Conservation (phyloP, 2,888 invertebrate genomes). For the Coleophora flavipennella region DNA sequence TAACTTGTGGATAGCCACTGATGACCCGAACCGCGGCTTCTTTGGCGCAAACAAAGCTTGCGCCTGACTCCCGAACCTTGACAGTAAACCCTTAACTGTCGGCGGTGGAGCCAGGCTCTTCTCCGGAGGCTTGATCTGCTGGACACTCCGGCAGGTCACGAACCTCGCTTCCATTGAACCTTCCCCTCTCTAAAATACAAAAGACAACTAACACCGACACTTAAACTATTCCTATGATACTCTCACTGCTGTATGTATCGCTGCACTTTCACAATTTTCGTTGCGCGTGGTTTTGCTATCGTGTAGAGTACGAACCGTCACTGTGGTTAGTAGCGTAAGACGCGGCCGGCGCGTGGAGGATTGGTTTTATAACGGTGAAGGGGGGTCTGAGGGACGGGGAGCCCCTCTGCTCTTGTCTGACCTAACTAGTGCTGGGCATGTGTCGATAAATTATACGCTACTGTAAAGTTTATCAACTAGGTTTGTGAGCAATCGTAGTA, state of each 20-base stretch:
- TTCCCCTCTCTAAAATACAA: constrained; percentile 46
- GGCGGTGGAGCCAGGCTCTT: constrained; percentile 65
- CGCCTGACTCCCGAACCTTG: constrained; percentile 69
- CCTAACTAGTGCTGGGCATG: constrained; percentile 47
- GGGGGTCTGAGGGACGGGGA: constrained; percentile 25
- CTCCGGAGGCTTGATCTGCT: constrained; percentile 71
- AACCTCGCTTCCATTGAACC: constrained; percentile 74
- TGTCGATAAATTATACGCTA: constrained; percentile 14
- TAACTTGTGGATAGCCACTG: constrained; percentile 79
- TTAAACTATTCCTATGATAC: constrained; percentile 39
- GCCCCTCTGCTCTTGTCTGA: constrained; percentile 34
- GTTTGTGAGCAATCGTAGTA: no score
- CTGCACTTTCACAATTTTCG: constrained; percentile 66
- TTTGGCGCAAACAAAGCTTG: constrained; percentile 68
- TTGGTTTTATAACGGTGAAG: constrained; percentile 39
- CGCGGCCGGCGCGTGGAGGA: constrained; percentile 62
- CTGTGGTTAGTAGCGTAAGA: constrained; percentile 51
- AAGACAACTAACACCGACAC: constrained; percentile 49
- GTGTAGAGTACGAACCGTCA: constrained; percentile 37
- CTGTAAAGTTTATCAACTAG: no score
- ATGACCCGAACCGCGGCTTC: constrained; percentile 73
- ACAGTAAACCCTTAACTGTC: constrained; percentile 66
- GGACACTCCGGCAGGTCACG: constrained; percentile 69
- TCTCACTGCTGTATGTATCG: constrained; percentile 54
- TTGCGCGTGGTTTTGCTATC: constrained; percentile 49